A percentile compares a stretch with the other conserved stretches of the same genome.
These are phyloP conservation scores for Prinia subflava DNA, from an alignment of 2,113 vertebrate genomes.

Conservation along the genomic window DNA sequence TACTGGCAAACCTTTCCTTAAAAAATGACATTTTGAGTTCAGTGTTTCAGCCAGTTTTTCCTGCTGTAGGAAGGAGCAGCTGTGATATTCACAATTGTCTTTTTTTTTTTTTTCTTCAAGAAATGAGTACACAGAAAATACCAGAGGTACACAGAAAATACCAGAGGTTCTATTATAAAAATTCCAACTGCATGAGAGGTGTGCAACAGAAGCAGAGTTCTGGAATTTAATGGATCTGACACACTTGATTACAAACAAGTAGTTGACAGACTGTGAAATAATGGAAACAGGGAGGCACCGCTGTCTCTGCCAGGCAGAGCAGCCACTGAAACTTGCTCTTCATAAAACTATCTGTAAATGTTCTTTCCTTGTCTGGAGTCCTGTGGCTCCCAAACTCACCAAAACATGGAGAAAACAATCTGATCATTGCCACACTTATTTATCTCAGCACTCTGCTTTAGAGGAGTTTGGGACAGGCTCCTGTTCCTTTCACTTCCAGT, in stretches of 20 bases:
- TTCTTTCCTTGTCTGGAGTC: not conserved
- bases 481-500: not conserved
- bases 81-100: not conserved
- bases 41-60: not conserved
- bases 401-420: not conserved
- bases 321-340: not conserved
- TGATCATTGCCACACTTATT: not conserved
- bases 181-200: not conserved
- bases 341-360: not conserved
- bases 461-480: not conserved
- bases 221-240: not conserved
- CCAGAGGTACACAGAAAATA: not conserved
- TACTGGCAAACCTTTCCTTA: not conserved
- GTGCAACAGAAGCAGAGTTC: not conserved
- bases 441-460: not conserved
- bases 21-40: not conserved
- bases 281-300: not conserved
- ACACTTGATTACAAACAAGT: not conserved
- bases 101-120: not conserved
- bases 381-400: not conserved
- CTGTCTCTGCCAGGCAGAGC: not conserved
- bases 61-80: not conserved
- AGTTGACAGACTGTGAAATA: not conserved
- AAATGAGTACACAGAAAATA: not conserved
- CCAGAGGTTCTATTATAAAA: not conserved